These are phyloP conservation scores for Cathartes aura DNA, from an alignment of 2,113 vertebrate genomes.

Conservation along the genomic window DNA sequence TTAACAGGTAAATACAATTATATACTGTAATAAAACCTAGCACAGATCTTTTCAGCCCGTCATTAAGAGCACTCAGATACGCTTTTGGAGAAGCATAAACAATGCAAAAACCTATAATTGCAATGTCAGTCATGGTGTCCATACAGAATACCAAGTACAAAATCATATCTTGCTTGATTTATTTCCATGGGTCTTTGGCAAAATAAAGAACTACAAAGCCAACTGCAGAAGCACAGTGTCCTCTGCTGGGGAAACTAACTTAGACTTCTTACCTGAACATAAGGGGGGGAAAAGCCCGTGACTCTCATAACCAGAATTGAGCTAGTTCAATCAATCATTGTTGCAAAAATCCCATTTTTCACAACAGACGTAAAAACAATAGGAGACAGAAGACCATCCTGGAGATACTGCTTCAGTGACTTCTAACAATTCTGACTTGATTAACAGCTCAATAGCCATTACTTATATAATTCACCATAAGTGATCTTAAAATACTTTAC, in stretches of 20 bases:
- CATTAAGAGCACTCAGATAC: constrained; percentile 59
- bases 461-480: constrained; percentile 65
- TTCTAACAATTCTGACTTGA: constrained; percentile 39
- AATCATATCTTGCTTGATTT: constrained; percentile 67
- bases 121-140: constrained; percentile 77
- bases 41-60: constrained; percentile 37
- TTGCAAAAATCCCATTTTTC: constrained; percentile 13
- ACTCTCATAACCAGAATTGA: background rate
- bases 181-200: background rate
- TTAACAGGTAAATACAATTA: constrained; percentile 66
- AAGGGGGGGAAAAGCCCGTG: accelerated
- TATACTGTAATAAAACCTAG: constrained; percentile 60
- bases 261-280: background rate
- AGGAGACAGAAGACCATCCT: constrained; percentile 6
- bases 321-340: background rate
- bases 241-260: constrained; percentile 64
- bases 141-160: constrained; percentile 75
- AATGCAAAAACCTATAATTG: constrained; percentile 82
- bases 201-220: background rate
- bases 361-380: background rate
- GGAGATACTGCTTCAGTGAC: constrained; percentile 44
- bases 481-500: constrained; percentile 58
- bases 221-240: constrained; percentile 64
- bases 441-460: constrained; percentile 60
- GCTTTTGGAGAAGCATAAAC: constrained; percentile 74